Base-by-base conservation (phyloP, 2,797 vertebrate genomes). In the Darevskia nairensis region DNA sequence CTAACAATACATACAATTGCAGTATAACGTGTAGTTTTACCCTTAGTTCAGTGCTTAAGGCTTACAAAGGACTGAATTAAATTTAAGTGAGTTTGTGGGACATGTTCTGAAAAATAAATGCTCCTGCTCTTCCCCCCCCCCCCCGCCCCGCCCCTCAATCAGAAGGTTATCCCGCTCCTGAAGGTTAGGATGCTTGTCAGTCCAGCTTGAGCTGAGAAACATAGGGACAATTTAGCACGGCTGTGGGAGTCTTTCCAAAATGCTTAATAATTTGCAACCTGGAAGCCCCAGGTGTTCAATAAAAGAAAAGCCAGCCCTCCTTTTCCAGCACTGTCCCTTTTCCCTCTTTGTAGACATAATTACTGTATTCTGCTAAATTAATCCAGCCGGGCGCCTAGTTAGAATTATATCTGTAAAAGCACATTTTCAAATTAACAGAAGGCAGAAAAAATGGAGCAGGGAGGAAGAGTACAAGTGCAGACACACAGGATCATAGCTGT, bases 371-470 rank as follows among this genome's bases (percentile, higher is more conserved):
- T 89, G 29, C 55, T 82, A 75, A 44, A 90, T 89, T 84, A 76
- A 81, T 46, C 71, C 82, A 81, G 6, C 55, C 59, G 76, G 35
- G 7, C 90, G 59, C 39, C 66, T 74, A 41, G 27, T 61, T 76
- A 46, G 79, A 87, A 6, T 68, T 8, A 80, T 78, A 84, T 90
- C 64, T 10, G 68, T 11, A 35, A 89, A 61, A 74, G 66, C 41
- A 86, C 39, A 91, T 83, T 89, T 89, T 90, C 77, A 80, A 21
- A 74, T 90, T 87, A 86, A 71, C 59, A 39, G 86, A 91, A 82
- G 55, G 81, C 32, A 85, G 25, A 44, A 69, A 72, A 78, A 68
- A 39, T 41, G 82, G 82, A n/a, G 74, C n/a, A 17, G 25, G 76
- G 32, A 11, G 79, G 81, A 85, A 76, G 74, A 39, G 6, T 41